Conservation (phyloP, 2,113 vertebrate genomes). For the Zosterops hypoxanthus region DNA sequence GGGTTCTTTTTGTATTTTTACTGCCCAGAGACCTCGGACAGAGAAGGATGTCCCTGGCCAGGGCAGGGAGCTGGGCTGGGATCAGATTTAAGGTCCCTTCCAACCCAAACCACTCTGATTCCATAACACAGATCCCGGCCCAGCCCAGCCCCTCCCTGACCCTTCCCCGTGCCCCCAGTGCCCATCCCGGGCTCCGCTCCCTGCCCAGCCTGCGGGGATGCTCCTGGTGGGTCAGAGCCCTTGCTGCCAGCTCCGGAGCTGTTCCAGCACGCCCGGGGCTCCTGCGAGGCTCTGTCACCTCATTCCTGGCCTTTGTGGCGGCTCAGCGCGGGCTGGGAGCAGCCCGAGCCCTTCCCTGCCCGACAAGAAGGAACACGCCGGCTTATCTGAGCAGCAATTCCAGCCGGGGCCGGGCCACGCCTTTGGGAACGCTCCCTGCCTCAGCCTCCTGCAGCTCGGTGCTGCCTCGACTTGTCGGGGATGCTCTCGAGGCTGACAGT, state of each 20-base stretch:
- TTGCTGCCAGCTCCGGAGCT: neutral
- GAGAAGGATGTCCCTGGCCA: neutral
- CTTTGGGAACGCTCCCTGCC: constrained; percentile 60
- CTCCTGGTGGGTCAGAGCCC: neutral
- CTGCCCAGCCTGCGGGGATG: neutral
- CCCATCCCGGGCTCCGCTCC: neutral
- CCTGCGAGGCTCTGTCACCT: constrained; percentile 34
- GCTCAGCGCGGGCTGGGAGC: constrained; percentile 44
- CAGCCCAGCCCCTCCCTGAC: fast-evolving
- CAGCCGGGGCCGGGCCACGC: constrained; percentile 44
- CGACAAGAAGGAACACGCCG: constrained; percentile 66
- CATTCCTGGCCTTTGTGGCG: constrained; percentile 44
- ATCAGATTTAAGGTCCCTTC: neutral
- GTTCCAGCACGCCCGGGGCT: constrained; percentile 40
- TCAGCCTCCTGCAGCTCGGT: constrained; percentile 18
- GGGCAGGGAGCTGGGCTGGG: neutral
- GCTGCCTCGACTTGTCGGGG: constrained; percentile 60
- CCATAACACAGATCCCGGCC: fast-evolving
- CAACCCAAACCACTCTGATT: too few relatives aligned
- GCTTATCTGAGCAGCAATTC: constrained; percentile 49
- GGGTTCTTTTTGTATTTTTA: neutral
- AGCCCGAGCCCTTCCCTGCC: constrained; percentile 67
- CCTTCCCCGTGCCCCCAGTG: fast-evolving
- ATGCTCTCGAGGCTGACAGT: neutral
- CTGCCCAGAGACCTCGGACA: neutral